Percentiles rank a stretch among this genome's conserved stretches.
These are phyloP conservation scores for Megalops cyprinoides DNA, from an alignment of 2,797 vertebrate species.

Conservation along the genomic window DNA sequence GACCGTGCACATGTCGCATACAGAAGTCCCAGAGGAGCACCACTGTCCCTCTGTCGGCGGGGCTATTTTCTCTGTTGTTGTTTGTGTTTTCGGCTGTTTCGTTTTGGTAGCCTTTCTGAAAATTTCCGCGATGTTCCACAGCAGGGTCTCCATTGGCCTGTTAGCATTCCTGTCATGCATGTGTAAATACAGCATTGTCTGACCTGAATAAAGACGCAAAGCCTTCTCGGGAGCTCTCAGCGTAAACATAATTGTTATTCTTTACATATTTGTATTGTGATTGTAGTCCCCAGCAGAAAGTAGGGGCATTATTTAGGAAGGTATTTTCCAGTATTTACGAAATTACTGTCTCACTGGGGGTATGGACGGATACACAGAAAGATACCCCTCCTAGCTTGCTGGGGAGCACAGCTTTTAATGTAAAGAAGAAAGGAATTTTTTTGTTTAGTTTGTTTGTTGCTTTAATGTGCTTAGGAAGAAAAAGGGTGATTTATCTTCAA, in stretches of 20 bases:
- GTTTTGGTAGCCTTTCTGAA: background rate
- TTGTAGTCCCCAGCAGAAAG: too few relatives aligned
- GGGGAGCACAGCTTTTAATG: background rate
- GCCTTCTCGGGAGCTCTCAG: too few relatives aligned
- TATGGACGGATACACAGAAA: too few relatives aligned
- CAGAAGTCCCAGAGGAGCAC: background rate
- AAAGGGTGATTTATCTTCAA: background rate
- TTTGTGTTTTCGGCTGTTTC: background rate
- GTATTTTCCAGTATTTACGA: too few relatives aligned
- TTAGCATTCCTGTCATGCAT: background rate
- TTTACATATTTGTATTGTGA: too few relatives aligned
- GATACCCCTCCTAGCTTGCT: background rate
- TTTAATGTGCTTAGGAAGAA: background rate
- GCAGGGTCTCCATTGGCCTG: background rate
- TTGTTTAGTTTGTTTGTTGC: background rate
- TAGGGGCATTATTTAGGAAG: too few relatives aligned
- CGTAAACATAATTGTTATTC: too few relatives aligned
- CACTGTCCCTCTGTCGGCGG: too few relatives aligned
- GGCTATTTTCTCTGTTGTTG: background rate
- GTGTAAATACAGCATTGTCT: background rate
- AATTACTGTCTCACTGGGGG: too few relatives aligned
- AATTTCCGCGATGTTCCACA: background rate
- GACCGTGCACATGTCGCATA: background rate
- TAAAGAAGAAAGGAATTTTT: background rate
- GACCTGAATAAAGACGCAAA: background rate